phyloP scores from a whole-genome alignment of 92 coral and sea anemone genomes.

The Zoanthus gigantus region DNA sequence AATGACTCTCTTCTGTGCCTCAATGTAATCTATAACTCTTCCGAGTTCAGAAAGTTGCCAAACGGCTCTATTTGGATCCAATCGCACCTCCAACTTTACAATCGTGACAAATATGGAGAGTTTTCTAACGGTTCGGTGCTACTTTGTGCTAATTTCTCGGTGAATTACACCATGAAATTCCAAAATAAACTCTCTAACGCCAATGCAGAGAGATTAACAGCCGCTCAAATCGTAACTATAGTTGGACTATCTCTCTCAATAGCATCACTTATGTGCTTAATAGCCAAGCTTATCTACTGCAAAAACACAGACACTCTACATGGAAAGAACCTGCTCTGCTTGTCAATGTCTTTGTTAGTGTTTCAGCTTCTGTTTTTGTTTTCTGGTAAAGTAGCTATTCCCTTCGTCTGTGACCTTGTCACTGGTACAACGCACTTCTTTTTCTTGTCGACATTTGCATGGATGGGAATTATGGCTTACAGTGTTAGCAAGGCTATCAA shows the following conservation, averaged over 20 bases:
- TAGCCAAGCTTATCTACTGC: not conserved
- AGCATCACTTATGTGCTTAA: not conserved
- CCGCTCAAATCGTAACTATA: not conserved
- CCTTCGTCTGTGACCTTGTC: not conserved
- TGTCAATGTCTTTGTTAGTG: not conserved
- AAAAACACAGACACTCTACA: not conserved
- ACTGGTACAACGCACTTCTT: not conserved
- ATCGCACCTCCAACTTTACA: not conserved
- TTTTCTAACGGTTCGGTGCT: not conserved
- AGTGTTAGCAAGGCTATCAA: not conserved
- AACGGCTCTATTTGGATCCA: not conserved
- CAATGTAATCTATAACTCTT: not conserved
- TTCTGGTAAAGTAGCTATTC: not conserved
- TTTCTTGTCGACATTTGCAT: not conserved
- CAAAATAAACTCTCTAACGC: not conserved
- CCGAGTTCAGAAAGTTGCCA: not conserved
- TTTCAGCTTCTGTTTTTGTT: slow-evolving; percentile 6
- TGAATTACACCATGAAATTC: not conserved
- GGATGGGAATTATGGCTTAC: not conserved
- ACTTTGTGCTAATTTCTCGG: not conserved
- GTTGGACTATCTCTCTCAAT: not conserved
- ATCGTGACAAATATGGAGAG: not conserved
- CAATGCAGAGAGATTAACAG: not conserved
- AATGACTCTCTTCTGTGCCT: not conserved
- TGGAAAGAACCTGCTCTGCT: not conserved